Evolutionary conservation across 2,888 invertebrate genomes (phyloP), one percentile per base, ranked within the genome.

Genomic region (Andrena dorsata): DNA sequence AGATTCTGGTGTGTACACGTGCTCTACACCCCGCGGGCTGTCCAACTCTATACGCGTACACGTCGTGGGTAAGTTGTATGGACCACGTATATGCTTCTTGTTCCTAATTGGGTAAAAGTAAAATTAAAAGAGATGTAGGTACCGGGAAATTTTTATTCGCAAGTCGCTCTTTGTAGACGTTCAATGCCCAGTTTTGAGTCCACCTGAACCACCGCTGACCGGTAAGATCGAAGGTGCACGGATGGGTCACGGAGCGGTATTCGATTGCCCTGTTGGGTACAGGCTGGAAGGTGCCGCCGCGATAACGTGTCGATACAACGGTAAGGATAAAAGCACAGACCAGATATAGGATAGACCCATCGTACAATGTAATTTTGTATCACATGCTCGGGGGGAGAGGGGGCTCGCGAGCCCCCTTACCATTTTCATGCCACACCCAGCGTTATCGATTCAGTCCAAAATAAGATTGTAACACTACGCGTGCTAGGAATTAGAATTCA

Each of bases 1-100:
- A 74, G 97, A 98, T 94, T 97, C 97, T 49, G 98, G 97, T 73
- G 96, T 96, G 82, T 98, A 97, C 93, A 98, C 98, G 0, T 98
- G 98, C 94, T 96, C 97, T 5, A 96, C 98, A 0, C 97, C 97
- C 5, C 95, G 96, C 74, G 97, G 97, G 51, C 96, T 97, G 87
- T 97, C 97, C 70, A 97, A 97, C 94, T 97, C 97, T 72, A 95
- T 97, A 88, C 94, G 95, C 81, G 95, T 97, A 89, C 95, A 95
- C 93, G 97, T 98, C 94, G 96, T 97, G 95, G 97, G 97, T 97
- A 95, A 95, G 95, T 26, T 35, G 7, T 8, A n/a, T 5, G 28
- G 28, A 4, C 23, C 23, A 13, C 35, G 10, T 13, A 13, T 32
- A 8, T 32, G 23, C 30, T 41, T 35, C 20, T 35, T 20, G 28